phyloP scores from a whole-genome alignment of 2,113 vertebrate species.

The Bos indicus region DNA sequence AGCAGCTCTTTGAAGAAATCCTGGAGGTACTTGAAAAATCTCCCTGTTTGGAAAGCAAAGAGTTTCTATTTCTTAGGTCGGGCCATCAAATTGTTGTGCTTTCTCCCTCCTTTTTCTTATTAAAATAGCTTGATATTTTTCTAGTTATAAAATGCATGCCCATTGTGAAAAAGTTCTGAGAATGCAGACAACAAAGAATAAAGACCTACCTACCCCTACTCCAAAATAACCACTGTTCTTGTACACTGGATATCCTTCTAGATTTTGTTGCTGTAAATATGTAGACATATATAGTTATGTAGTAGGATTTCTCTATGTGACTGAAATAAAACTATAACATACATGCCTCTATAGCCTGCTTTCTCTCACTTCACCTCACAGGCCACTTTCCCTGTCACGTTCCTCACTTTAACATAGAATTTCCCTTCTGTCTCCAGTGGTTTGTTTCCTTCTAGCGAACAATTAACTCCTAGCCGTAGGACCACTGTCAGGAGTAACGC shows the following conservation, averaged over 20 bases:
- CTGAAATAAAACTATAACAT: slow-evolving; percentile 20
- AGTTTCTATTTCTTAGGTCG: slow-evolving; percentile 3
- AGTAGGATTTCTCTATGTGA: neutral
- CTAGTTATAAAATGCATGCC: neutral
- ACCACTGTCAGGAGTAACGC: slow-evolving; percentile 61
- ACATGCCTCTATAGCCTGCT: neutral
- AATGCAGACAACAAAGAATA: neutral
- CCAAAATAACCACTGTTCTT: neutral
- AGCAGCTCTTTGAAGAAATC: slow-evolving; percentile 55
- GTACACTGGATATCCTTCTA: neutral
- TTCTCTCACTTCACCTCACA: neutral
- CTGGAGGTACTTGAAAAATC: slow-evolving; percentile 21
- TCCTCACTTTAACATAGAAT: slow-evolving; percentile 62
- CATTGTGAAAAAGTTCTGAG: neutral
- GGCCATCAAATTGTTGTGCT: neutral
- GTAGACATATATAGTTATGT: neutral
- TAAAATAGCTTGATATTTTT: neutral
- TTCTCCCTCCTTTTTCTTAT: neutral
- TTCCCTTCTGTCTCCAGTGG: slow-evolving; percentile 67
- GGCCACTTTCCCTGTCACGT: neutral
- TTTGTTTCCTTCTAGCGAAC: slow-evolving; percentile 50
- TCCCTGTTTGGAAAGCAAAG: slow-evolving; percentile 40
- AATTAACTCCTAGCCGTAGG: slow-evolving; percentile 44
- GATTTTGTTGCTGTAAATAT: neutral
- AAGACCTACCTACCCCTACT: neutral